Evolutionary conservation across 2,888 invertebrate species (phyloP).

Genomic region (Drosophila formosana): DNA sequence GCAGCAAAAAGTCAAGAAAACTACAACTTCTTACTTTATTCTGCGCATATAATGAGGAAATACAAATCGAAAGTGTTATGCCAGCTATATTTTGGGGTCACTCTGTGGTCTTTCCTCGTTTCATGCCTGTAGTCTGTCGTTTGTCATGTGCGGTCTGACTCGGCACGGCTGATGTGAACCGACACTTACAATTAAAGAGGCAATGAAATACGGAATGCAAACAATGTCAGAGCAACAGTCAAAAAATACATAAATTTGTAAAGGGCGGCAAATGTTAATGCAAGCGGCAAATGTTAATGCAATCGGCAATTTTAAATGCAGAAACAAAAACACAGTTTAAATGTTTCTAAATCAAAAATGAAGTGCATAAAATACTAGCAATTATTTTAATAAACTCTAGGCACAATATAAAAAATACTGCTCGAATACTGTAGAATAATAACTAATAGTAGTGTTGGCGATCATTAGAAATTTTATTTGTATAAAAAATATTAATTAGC

Average conservation of each 20-base stretch:
- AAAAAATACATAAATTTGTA: constrained; percentile 58
- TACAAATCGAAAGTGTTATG: constrained; percentile 75
- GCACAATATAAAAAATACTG: neutral
- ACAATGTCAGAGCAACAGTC: constrained; percentile 16
- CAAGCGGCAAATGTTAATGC: constrained; percentile 63
- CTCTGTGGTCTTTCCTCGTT: constrained; percentile 24
- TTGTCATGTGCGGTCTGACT: constrained; percentile 48
- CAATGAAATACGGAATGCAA: constrained; percentile 59
- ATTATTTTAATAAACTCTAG: neutral
- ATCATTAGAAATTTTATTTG: neutral
- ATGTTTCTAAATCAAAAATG: neutral
- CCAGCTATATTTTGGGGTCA: constrained; percentile 54
- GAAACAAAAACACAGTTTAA: neutral
- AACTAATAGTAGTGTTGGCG: too few relatives aligned
- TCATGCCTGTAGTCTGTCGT: constrained; percentile 8
- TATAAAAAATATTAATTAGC: neutral
- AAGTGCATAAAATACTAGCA: neutral
- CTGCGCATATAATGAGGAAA: constrained; percentile 65
- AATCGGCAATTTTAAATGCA: constrained; percentile 56
- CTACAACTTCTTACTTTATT: constrained; percentile 54
- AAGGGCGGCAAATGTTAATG: constrained; percentile 66
- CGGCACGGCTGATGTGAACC: constrained; percentile 38
- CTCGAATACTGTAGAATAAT: too few relatives aligned
- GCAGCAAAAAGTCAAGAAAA: constrained; percentile 27
- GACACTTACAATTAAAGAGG: constrained; percentile 68